Base-by-base conservation (phyloP, 2,113 vertebrate species). In the Brachyhypopomus gauderio region DNA sequence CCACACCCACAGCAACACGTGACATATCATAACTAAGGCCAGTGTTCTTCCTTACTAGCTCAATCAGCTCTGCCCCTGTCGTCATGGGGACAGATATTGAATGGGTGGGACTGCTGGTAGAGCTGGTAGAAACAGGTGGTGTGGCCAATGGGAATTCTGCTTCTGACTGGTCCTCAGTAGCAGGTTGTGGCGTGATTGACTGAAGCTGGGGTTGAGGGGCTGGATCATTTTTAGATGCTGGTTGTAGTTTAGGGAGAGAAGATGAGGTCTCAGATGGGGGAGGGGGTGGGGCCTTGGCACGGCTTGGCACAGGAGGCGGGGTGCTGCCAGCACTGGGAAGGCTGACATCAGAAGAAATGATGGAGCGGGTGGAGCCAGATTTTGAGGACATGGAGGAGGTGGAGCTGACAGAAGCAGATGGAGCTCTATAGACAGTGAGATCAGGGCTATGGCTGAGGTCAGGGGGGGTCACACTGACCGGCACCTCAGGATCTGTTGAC, bases 11-110 rank as follows among this genome's bases (percentile, higher is more conserved):
- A 11, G 97, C 98, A 20, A 98, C 96, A 0, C 98, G 94, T 0
- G 97, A 99, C 76, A 99, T 92, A 88, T 98, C 96, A 0, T 98
- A 97, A 90, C 96, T 99, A 81, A 99, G 90, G 80, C 93, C 90
- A 0, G 98, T 99, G 93, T 98, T 99, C 87, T 95, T 96, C 85
- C 98, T 94, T 12, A 99, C 96, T 62, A 99, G 92, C 91, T 99
- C 98, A 0, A 98, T 97, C 89, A 99, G 92, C 77, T 99, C 98
- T 0, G 95, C 95, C 64, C 98, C 96, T 0, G 95, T 97, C 0
- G 95, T 96, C 90, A 91, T 91, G 64, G 97, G 94, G 86, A 99
- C 93, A 0, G 90, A 81, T 0, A 82, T 87, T 2, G 83, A 34
- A 23, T 72, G 20, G 1, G 87, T 41, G 34, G 90, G 90, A 86